Evolutionary conservation across 2,888 invertebrate genomes (phyloP), one percentile per base, ranked within the genome.

Genomic region (Quadroppia sp.): DNA sequence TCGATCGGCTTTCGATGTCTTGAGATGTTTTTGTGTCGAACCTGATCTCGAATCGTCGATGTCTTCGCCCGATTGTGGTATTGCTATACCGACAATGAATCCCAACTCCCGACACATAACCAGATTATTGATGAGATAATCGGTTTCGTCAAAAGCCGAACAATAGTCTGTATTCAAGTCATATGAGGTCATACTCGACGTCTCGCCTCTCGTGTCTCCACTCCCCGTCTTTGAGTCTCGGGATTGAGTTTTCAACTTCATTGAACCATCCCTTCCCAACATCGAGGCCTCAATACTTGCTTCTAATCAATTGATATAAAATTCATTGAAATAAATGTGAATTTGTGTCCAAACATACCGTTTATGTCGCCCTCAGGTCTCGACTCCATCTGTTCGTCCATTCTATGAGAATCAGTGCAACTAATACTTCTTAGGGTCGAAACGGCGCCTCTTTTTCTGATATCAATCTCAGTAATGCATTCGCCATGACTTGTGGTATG

Each of bases 401-500:
- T 20, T 48, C n/a, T 32, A 28, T 71, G 48, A 1, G 53, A 36
- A 30, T 71, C 71, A 9, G 30, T 23, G 32, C 20, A 61, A 61
- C 72, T 64, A 2, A 61, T 42, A n/a, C 23, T 40, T 42, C 56
- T 45, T 2, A 48, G 9, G 11, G 67, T 40, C 20, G n/a, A 23
- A 23, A 61, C 17, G 2, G 61, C 56, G 30, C 64, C 71, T 36
- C 71, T 50, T 48, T 42, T 50, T 36, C 75, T 61, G 23, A 76
- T 53, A 73, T 76, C 76, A 25, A 76, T 75, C 40, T 71, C 69
- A 11, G 72, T 50, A n/a, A 76, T 71, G 42, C 73, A 71, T 28
- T 76, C 76, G n/a, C 75, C 76, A 30, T 75, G 53, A 32, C 32
- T 76, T 23, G 74, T 76, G 25, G 76, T 75, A 32, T 76, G 76